These are phyloP conservation scores for Tachystola acroxantha DNA, from an alignment of 2,888 invertebrate genomes.

Conservation along the genomic window DNA sequence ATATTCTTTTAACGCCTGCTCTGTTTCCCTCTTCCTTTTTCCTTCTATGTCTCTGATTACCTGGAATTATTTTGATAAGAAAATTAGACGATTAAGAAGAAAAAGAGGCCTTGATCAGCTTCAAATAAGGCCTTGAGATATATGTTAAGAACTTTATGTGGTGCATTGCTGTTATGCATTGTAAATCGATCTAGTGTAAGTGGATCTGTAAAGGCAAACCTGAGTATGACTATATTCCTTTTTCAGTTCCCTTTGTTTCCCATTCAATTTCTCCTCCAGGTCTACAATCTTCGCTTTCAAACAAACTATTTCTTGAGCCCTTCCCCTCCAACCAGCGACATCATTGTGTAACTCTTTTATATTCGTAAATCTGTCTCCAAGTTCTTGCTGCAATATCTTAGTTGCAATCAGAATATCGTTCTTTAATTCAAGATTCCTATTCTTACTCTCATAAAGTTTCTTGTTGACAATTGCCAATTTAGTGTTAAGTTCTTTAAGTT, in stretches of 20 bases:
- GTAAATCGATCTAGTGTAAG: too few species aligned
- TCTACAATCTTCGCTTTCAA: slow-evolving; percentile 84
- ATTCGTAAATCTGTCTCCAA: slow-evolving; percentile 84
- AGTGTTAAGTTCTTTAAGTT: slow-evolving; percentile 79
- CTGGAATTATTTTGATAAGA: too few species aligned
- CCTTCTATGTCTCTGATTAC: slow-evolving; percentile 74
- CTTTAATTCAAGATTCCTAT: slow-evolving; percentile 82
- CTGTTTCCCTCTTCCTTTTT: slow-evolving; percentile 76
- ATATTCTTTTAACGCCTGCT: slow-evolving; percentile 79
- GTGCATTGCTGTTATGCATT: too few species aligned
- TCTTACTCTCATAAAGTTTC: slow-evolving; percentile 84
- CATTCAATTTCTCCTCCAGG: slow-evolving; percentile 79
- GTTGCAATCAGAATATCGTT: slow-evolving; percentile 85
- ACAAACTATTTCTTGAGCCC: slow-evolving; percentile 85
- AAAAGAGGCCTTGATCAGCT: too few species aligned
- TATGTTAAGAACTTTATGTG: too few species aligned
- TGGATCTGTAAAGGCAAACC: too few species aligned
- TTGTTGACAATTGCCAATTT: slow-evolving; percentile 78
- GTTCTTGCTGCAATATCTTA: slow-evolving; percentile 85
- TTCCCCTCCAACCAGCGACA: slow-evolving; percentile 84
- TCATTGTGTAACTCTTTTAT: slow-evolving; percentile 78
- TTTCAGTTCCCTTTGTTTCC: slow-evolving; percentile 40
- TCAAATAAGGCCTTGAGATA: too few species aligned
- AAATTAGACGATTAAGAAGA: too few species aligned
- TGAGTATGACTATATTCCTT: slow-evolving; percentile 6